Percentiles rank a stretch among this genome's conserved stretches.
phyloP scores from a whole-genome alignment of 2,113 vertebrate species.

The Antigone vipio region DNA sequence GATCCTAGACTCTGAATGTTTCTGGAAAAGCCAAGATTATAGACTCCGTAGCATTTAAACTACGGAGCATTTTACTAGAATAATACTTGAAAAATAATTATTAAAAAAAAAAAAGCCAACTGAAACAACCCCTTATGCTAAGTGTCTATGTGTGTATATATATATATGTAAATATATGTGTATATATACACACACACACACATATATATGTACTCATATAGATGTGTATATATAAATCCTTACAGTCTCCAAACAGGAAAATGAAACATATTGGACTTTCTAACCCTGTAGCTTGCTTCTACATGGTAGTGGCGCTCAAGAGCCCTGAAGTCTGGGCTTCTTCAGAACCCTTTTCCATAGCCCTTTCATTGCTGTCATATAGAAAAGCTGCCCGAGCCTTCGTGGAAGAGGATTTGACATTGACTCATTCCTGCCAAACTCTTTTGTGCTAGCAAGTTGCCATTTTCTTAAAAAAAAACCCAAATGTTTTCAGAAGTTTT shows the following conservation, averaged over 20 bases:
- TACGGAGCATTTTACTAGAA: not conserved
- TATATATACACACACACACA: no score
- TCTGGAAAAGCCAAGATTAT: not conserved
- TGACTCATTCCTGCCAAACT: not conserved
- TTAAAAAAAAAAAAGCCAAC: not conserved
- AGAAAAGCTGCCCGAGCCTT: not conserved
- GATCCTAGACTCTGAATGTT: not conserved
- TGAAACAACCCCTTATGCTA: not conserved
- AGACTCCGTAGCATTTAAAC: not conserved
- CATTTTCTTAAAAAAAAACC: not conserved
- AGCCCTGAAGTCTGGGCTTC: not conserved
- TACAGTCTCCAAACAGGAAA: not conserved
- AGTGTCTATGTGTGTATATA: not conserved
- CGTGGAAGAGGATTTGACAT: not conserved
- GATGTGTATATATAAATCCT: not conserved
- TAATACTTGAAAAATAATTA: not conserved
- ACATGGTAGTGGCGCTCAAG: not conserved
- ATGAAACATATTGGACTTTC: not conserved
- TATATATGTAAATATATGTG: no score
- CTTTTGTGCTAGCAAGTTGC: not conserved
- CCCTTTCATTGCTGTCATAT: not conserved
- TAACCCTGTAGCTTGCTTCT: not conserved
- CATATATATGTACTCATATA: fast-evolving
- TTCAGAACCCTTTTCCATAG: not conserved
- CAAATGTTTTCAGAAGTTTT: not conserved